Conservation (phyloP, 2,888 invertebrate genomes). For the Amiota minor region DNA sequence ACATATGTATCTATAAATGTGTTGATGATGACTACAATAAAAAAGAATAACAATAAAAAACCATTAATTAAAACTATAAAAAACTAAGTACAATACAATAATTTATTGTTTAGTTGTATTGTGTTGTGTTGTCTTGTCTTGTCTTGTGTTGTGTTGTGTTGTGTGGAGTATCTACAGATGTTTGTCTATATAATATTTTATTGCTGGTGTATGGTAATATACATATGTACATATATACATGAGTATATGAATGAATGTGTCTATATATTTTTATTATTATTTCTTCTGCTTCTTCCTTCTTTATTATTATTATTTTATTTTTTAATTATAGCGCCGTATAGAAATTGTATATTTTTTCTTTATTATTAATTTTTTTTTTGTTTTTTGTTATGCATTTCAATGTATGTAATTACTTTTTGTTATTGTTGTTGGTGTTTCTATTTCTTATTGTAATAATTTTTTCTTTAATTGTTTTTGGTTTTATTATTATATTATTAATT, state of each 20-base stretch:
- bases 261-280: neutral
- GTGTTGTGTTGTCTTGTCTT: neutral
- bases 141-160: too few relatives aligned
- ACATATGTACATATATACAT: too few relatives aligned
- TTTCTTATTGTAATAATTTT: conserved; percentile 28
- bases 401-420: conserved; percentile 36
- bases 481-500: neutral
- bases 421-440: conserved; percentile 16
- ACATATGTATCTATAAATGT: too few relatives aligned
- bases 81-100: conserved; percentile 51
- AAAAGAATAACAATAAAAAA: conserved; percentile 50
- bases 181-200: too few relatives aligned
- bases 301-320: conserved; percentile 24
- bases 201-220: too few relatives aligned
- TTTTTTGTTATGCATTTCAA: conserved; percentile 6
- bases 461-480: conserved; percentile 7
- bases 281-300: neutral
- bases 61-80: conserved; percentile 68
- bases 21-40: conserved; percentile 26
- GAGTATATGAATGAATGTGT: neutral
- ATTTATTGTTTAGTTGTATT: conserved; percentile 36
- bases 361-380: conserved; percentile 18
- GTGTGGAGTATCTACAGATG: too few relatives aligned
- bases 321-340: conserved; percentile 31
- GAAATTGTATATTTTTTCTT: conserved; percentile 20